Evolutionary conservation across 2,797 vertebrate genomes (phyloP).

Genomic region (Sebastes taczanowskii): DNA sequence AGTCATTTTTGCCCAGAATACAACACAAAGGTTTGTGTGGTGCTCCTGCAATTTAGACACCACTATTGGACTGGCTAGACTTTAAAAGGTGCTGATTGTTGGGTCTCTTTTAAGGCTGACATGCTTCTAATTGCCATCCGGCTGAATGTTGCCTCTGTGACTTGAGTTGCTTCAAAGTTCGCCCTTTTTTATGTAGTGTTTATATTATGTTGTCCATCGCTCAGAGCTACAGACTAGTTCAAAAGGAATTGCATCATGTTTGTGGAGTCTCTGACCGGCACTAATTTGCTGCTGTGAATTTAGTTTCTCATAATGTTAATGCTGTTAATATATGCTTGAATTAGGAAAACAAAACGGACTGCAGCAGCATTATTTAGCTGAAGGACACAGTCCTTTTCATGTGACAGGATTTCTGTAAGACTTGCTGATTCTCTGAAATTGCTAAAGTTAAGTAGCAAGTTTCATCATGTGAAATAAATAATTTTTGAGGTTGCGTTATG

Average conservation of each 20-base stretch:
- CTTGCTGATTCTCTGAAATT: constrained; percentile 4
- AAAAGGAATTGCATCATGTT: constrained; percentile 29
- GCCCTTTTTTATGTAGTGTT: constrained; percentile 3
- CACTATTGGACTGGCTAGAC: not conserved
- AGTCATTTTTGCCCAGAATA: not conserved
- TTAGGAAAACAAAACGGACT: constrained; percentile 15
- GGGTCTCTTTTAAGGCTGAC: not conserved
- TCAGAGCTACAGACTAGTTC: constrained; percentile 25
- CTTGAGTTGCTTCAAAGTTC: constrained; percentile 15
- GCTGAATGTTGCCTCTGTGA: not conserved
- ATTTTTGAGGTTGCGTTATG: not conserved
- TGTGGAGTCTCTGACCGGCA: constrained; percentile 2
- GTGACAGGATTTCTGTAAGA: not conserved
- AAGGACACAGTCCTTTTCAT: constrained; percentile 10
- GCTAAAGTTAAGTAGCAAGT: constrained; percentile 11
- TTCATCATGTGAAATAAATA: constrained; percentile 26
- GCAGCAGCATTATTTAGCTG: not conserved
- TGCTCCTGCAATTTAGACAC: not conserved
- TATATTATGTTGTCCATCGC: constrained; percentile 14
- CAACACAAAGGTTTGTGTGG: not conserved
- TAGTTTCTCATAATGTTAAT: constrained; percentile 16
- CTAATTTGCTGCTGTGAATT: constrained; percentile 26
- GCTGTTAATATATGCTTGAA: constrained; percentile 14
- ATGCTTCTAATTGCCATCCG: constrained; percentile 14
- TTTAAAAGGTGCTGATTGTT: not conserved